Evolutionary conservation across 2,888 invertebrate genomes (phyloP), one percentile per base, ranked within the genome.

Genomic region (Endomychus coccineus): DNA sequence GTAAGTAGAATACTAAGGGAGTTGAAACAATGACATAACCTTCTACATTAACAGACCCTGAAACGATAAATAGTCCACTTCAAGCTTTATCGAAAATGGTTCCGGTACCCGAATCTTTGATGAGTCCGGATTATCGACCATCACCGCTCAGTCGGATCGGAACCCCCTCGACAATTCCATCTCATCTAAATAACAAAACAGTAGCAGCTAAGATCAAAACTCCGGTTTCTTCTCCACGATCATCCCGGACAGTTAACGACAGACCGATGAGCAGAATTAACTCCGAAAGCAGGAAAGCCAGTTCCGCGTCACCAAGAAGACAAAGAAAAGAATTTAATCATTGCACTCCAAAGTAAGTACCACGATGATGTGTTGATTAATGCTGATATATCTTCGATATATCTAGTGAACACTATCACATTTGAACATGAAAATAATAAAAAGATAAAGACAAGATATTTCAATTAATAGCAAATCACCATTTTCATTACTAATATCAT

Each of bases 51-150:
- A 13, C 38, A 60, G 64, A 61, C 43, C 43, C 45, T 5, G 62
- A 63, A 48, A 53, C 58, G 3, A 62, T 69, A 34, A 71, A 69
- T 44, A 73, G 71, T 48, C 80, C 85, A 0, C 62, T 89, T 40
- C 83, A 84, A 55, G 84, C 87, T 6, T 82, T 87, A 6, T 85
- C 86, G 0, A 88, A 87, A 66, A 80, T 88, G 72, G 83, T 89
- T 1, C 89, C 88, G 1, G 88, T 88, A 16, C 88, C 88, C 1
- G 89, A 89, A 61, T 83, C 86, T 0, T 68, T 89, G 2, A 86
- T 87, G 83, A 87, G 87, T 56, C 87, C 85, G 1, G 86, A 86
- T 60, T 82, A 81, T 60, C 75, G 66, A 21, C 68, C 68, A 13
- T 38, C 55, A 1, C 51, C 58, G 7, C 36, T 60, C 27, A 54